Evolutionary conservation across 64 coral and sea anemone genomes (phyloP).

Genomic region (Actinia equina): DNA sequence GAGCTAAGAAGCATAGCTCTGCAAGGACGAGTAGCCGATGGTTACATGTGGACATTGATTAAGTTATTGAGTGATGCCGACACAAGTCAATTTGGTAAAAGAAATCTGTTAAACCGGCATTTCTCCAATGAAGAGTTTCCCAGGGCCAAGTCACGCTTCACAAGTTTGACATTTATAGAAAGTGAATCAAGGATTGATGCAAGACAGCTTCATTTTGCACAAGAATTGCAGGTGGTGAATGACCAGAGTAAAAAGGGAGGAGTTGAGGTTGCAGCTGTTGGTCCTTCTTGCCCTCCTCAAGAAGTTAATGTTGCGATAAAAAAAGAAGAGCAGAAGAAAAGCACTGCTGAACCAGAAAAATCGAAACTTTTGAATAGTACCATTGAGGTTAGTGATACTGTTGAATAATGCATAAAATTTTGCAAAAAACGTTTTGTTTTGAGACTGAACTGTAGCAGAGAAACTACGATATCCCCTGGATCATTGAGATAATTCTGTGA

Average conservation of each 20-base stretch:
- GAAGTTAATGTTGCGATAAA: background rate
- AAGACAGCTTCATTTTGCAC: background rate
- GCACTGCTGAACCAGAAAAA: background rate
- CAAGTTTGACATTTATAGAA: background rate
- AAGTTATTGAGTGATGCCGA: constrained; percentile 10
- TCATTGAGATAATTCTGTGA: no score
- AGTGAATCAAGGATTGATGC: background rate
- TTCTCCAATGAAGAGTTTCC: constrained; percentile 13
- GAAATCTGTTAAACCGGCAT: background rate
- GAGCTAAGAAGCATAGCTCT: constrained; percentile 11
- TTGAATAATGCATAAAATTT: background rate
- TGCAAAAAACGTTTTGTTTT: no score
- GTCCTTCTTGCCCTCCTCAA: background rate
- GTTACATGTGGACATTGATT: constrained; percentile 29
- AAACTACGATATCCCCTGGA: no score
- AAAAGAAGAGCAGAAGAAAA: background rate
- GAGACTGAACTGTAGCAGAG: no score
- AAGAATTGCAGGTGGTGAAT: background rate
- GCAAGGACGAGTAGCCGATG: background rate
- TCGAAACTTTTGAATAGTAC: background rate
- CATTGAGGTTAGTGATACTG: background rate
- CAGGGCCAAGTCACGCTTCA: background rate
- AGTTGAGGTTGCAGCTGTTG: background rate
- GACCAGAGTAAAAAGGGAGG: background rate
- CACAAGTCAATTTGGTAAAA: background rate